These are phyloP conservation scores for Apis mellifera DNA, from an alignment of 1,140 invertebrate species.

Conservation along the genomic window Amel_HAv3.1 CM009937.2:5313501-5314000, in stretches of 20 bases:
- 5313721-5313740: not conserved
- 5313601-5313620: not conserved
- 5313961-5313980: not conserved
- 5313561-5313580: not conserved
- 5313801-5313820: constrained; percentile 40
- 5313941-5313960: not conserved
- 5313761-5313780: constrained; percentile 41
- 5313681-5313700: not conserved
- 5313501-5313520: not conserved
- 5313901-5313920: not conserved
- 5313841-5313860: constrained; percentile 1
- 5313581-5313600: not conserved
- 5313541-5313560: not conserved
- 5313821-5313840: constrained; percentile 32
- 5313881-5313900: not conserved
- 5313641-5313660: not conserved
- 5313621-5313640: not conserved
- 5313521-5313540: not conserved
- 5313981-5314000: too few relatives aligned
- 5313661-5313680: not conserved
- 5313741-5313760: constrained; percentile 5
- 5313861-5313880: constrained; percentile 19
- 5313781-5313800: constrained; percentile 33
- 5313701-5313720: constrained; percentile 13
- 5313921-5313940: not conserved